Conservation (phyloP, 1,140 invertebrate species). For the Diorhabda elongata region DNA sequence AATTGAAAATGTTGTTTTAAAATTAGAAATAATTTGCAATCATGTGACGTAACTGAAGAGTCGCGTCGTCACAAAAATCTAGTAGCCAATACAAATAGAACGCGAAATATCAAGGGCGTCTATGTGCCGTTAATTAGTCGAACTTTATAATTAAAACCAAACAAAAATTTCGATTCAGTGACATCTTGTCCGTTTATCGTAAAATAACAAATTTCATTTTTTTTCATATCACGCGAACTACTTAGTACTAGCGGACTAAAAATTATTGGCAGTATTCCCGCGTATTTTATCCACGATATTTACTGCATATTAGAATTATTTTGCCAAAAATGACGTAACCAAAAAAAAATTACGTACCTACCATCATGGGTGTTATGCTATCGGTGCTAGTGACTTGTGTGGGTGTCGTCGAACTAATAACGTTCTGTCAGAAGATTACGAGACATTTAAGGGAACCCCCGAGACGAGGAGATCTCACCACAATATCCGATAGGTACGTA, state of each 20-base stretch:
- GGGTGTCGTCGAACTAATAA: conserved; percentile 63
- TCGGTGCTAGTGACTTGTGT: conserved; percentile 69
- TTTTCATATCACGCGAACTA: not conserved
- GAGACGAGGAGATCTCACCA: conserved; percentile 6
- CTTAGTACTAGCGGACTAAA: not conserved
- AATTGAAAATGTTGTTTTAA: too few relatives aligned
- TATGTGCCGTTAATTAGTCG: conserved; percentile 14
- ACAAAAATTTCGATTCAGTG: not conserved
- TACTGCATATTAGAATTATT: conserved; percentile 12
- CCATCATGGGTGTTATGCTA: conserved; percentile 61
- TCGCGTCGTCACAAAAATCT: not conserved
- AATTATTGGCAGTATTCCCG: conserved; percentile 22
- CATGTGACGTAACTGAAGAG: not conserved
- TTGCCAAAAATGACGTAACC: conserved; percentile 15
- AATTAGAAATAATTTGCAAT: not conserved
- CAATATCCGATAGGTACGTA: conserved; percentile 18
- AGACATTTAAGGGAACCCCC: conserved; percentile 19
- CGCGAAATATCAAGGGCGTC: conserved; percentile 21
- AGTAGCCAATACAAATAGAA: not conserved
- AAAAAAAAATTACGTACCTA: conserved; percentile 11
- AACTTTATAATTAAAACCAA: not conserved
- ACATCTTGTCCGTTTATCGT: not conserved
- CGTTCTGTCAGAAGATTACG: conserved; percentile 54
- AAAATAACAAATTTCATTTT: not conserved
- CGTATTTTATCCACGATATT: not conserved